A percentile compares a stretch with the other conserved stretches of the same genome.
Evolutionary conservation across 2,113 vertebrate genomes (phyloP).

Genomic region (Hemibagrus wyckioides): DNA sequence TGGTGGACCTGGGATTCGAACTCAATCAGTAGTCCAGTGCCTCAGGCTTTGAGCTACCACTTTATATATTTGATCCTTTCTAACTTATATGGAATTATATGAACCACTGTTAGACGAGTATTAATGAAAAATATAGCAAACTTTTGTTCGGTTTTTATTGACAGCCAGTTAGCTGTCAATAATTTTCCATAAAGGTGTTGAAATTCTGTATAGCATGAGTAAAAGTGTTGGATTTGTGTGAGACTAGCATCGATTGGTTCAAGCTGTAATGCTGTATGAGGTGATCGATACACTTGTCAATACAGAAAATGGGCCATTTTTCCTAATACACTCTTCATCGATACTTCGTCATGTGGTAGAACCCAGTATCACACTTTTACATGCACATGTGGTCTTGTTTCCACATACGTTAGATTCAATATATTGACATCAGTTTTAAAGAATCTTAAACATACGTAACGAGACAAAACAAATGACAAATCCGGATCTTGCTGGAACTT

Average conservation of each 20-base stretch:
- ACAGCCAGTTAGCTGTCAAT: neutral
- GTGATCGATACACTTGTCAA: neutral
- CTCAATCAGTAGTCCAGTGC: too few relatives aligned
- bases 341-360: neutral
- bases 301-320: constrained; percentile 5
- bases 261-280: neutral
- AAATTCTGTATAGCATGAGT: neutral
- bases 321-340: neutral
- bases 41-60: too few relatives aligned
- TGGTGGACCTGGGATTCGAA: too few relatives aligned
- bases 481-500: neutral
- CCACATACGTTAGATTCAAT: neutral
- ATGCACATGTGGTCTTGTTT: neutral
- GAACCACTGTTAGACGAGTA: neutral
- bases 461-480: neutral
- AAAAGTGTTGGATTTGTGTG: neutral
- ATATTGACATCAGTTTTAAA: neutral
- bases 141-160: neutral
- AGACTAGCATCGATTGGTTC: constrained; percentile 7
- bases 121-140: neutral
- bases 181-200: neutral
- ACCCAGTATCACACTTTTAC: neutral
- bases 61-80: neutral
- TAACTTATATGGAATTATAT: neutral
- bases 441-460: neutral